phyloP scores from a whole-genome alignment of 2,113 vertebrate species.

The Lipotes vexillifer region DNA sequence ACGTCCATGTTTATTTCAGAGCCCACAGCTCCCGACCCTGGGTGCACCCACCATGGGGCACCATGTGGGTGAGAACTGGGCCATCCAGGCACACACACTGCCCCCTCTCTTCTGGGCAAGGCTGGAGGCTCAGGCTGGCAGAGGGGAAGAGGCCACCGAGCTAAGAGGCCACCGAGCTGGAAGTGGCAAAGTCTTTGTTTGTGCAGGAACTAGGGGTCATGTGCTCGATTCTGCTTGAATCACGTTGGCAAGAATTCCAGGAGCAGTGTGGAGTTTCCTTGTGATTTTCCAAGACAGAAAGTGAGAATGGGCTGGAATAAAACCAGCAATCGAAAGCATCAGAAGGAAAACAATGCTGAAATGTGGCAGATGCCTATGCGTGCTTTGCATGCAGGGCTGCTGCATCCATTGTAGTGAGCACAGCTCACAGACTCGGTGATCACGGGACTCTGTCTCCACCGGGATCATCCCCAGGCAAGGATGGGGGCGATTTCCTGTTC shows the following conservation, averaged over 20 bases:
- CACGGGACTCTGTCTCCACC: fast-evolving
- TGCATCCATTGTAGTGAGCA: fast-evolving
- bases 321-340: constrained; percentile 14
- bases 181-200: constrained; percentile 2
- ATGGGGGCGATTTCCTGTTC: not conserved
- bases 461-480: not conserved
- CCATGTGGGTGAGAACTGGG: not conserved
- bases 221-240: constrained; percentile 34
- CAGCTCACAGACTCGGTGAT: fast-evolving
- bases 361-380: not conserved
- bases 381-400: not conserved
- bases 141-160: not conserved
- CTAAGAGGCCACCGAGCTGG: not conserved
- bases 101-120: not conserved
- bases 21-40: not conserved
- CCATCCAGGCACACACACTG: fast-evolving
- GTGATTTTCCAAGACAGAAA: constrained; percentile 64
- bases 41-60: fast-evolving
- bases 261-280: constrained; percentile 48
- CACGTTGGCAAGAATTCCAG: constrained; percentile 45
- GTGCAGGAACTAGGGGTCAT: not conserved
- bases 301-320: constrained; percentile 61
- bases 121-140: not conserved
- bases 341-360: not conserved
- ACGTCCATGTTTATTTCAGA: not conserved